Conservation (phyloP, 2,113 vertebrate genomes). For the Glaucomys volans region DNA sequence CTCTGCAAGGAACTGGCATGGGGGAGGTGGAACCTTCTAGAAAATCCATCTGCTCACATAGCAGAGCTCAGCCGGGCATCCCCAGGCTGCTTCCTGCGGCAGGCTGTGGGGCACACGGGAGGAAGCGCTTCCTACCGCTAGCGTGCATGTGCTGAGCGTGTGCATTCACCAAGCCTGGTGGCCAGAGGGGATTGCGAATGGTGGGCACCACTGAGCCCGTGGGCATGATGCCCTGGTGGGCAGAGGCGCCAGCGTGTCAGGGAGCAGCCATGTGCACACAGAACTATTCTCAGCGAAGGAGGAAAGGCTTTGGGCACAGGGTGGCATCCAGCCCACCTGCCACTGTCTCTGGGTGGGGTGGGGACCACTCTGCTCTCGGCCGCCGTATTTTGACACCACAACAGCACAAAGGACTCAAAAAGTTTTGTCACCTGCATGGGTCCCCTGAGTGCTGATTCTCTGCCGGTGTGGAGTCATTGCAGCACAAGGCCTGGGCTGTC, state of each 20-base stretch:
- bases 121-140: background rate
- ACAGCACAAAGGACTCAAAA: background rate
- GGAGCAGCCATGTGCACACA: too few species aligned
- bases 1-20: background rate
- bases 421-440: background rate
- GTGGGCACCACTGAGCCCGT: too few species aligned
- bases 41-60: background rate
- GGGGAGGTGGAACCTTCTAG: background rate
- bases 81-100: too few species aligned
- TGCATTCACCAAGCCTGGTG: background rate
- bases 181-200: background rate
- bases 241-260: too few species aligned
- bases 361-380: background rate
- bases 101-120: background rate
- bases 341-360: background rate
- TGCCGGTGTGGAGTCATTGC: background rate
- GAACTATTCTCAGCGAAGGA: too few species aligned
- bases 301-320: background rate
- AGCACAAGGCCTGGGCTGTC: background rate
- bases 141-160: background rate
- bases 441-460: rapidly evolving
- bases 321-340: background rate
- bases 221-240: rapidly evolving
- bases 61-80: background rate
- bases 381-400: background rate